Conservation (phyloP, 2,888 invertebrate genomes). For the Amphipoea oculea region DNA sequence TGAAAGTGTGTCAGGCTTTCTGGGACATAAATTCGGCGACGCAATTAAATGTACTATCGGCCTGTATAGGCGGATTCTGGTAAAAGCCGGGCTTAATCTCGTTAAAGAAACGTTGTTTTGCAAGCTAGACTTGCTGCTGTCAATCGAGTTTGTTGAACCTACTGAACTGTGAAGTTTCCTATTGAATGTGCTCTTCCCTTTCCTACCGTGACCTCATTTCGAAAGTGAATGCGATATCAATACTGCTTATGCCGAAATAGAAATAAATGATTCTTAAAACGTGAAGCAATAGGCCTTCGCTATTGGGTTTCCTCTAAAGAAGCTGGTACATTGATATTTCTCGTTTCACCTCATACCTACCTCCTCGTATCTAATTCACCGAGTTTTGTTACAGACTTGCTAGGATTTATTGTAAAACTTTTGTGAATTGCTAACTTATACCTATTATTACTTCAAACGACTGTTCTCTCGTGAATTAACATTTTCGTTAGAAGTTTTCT, state of each 20-base stretch:
- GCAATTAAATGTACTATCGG: slow-evolving; percentile 23
- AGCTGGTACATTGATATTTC: neutral
- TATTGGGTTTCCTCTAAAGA: slow-evolving; percentile 22
- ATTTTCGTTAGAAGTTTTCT: slow-evolving; percentile 3
- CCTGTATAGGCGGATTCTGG: neutral
- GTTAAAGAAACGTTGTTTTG: slow-evolving; percentile 31
- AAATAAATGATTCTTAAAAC: slow-evolving; percentile 26
- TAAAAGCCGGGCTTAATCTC: slow-evolving; percentile 22
- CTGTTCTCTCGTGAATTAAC: slow-evolving; percentile 8
- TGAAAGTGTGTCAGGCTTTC: slow-evolving; percentile 32
- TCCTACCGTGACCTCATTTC: slow-evolving; percentile 20
- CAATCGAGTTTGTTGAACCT: slow-evolving; percentile 18
- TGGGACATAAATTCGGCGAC: slow-evolving; percentile 24
- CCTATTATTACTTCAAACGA: slow-evolving; percentile 18
- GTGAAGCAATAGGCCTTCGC: neutral
- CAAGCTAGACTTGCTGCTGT: neutral
- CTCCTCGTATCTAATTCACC: slow-evolving; percentile 2
- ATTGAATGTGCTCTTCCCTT: slow-evolving; percentile 19
- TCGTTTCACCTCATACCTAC: neutral
- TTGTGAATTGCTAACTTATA: slow-evolving; percentile 7
- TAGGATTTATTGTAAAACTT: slow-evolving; percentile 19
- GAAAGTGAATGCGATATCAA: no score
- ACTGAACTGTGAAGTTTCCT: slow-evolving; percentile 24
- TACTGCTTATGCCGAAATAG: slow-evolving; percentile 12
- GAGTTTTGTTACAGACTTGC: slow-evolving; percentile 13